These are phyloP conservation scores for Limanda limanda DNA, from an alignment of 2,113 vertebrate genomes.

Conservation along the genomic window DNA sequence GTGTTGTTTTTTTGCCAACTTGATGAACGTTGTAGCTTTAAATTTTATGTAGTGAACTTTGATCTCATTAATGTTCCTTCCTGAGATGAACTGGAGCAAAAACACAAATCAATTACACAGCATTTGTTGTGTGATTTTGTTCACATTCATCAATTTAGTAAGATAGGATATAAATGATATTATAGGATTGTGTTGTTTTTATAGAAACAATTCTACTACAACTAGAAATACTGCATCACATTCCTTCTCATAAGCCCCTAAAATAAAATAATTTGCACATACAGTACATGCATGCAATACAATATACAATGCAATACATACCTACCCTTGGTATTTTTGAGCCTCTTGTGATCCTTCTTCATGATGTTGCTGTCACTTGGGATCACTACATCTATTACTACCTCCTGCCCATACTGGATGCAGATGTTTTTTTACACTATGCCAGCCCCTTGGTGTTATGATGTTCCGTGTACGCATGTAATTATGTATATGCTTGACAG, in stretches of 20 bases:
- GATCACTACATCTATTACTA: no score
- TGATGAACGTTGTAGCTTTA: conserved; percentile 2
- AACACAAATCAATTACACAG: neutral
- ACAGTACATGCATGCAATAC: no score
- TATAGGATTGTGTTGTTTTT: no score
- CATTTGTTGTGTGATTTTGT: conserved; percentile 6
- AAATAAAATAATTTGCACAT: no score
- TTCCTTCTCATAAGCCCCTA: no score
- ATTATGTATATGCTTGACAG: neutral
- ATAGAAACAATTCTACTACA: no score
- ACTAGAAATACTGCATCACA: no score
- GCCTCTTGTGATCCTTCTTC: no score
- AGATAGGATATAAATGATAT: neutral
- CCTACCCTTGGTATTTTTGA: no score
- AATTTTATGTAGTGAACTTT: neutral
- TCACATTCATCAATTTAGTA: neutral
- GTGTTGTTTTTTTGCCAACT: neutral
- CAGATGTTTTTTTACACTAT: neutral
- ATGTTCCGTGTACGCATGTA: neutral
- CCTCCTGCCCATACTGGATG: no score
- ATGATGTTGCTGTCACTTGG: no score
- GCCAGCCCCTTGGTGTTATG: neutral
- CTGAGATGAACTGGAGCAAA: neutral
- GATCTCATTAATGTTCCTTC: neutral
- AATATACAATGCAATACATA: no score